Conservation (phyloP, 2,113 vertebrate species). For the Lamprologus lemairii region DNA sequence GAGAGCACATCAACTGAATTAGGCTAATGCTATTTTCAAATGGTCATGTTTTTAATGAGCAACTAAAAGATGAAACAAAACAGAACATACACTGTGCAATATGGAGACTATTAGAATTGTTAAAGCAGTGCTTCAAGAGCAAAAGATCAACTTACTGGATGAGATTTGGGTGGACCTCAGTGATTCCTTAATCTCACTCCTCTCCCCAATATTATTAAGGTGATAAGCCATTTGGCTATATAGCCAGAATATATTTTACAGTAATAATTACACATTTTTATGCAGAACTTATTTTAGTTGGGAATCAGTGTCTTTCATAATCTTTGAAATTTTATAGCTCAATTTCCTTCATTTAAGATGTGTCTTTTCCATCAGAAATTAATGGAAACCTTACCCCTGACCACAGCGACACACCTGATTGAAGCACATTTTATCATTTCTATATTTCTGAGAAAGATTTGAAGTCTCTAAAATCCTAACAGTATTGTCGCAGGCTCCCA, state of each 20-base stretch:
- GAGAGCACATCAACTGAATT: background rate
- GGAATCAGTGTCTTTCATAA: constrained; percentile 4
- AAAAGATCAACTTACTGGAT: background rate
- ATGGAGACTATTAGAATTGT: background rate
- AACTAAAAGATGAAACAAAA: constrained; percentile 9
- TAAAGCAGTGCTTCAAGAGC: background rate
- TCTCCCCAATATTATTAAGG: background rate
- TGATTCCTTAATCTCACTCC: background rate
- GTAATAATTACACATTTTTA: background rate
- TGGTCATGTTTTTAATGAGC: constrained; percentile 23
- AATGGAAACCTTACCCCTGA: background rate
- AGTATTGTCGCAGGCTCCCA: background rate
- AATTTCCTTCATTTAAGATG: background rate
- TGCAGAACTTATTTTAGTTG: background rate
- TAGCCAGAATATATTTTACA: background rate
- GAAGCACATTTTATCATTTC: background rate
- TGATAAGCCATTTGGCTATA: background rate
- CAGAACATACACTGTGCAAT: background rate
- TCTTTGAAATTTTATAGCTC: background rate
- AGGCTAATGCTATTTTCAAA: background rate
- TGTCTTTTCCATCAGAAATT: background rate
- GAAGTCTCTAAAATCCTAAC: background rate
- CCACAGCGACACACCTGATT: background rate
- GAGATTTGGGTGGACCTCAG: background rate
- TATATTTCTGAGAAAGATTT: background rate